Base-by-base conservation (phyloP, 2,797 vertebrate genomes). In the Tenualosa thibaudeaui region DNA sequence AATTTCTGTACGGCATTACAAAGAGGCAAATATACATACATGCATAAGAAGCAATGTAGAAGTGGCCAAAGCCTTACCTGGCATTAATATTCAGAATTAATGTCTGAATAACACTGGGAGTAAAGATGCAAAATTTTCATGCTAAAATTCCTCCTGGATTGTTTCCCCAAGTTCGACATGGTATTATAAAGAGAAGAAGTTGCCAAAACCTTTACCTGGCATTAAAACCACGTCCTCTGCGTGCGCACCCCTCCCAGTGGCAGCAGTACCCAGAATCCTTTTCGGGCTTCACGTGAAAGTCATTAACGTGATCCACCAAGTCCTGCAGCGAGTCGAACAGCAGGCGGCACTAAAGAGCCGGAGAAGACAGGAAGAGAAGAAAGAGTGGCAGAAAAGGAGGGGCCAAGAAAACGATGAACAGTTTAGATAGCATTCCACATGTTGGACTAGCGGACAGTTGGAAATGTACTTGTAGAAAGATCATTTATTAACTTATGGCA, bases 161-260 rank as follows among this genome's bases (percentile, higher is more conserved):
- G 31, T 31, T 31, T 31, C 31, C 31, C 31, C 31, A 31, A 31
- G 31, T 31, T 31, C 31, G 1, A 31, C 31, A 31, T 31, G 31
- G 31, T 31, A 31, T 31, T 31, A 31, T 31, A 31, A 31, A 1
- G 31, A 31, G 31, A 31, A 31, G 31, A 31, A 31, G 31, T 31
- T 31, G 31, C 31, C 31, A 40, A 17, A 75, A 75, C 6, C 68
- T 92, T 93, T 88, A 99, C 98, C 98, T 96, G 88, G 98, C 98
- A 0, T 99, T 99, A 93, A 99, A 99, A 82, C 98, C 98, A 53
- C 98, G 94, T 85, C 98, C 98, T 0, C 97, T 97, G 88, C 98
- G 98, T 49, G 98, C 97, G 0, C 98, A 99, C 89, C 98, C 98
- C 89, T 99, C 97, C 98, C 98, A 99, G 92, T 98, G 98, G 92